Percentiles rank a stretch among this genome's conserved stretches.
Evolutionary conservation across 1,140 invertebrate species (phyloP).

Genomic region (Pteromalus puparum): DNA sequence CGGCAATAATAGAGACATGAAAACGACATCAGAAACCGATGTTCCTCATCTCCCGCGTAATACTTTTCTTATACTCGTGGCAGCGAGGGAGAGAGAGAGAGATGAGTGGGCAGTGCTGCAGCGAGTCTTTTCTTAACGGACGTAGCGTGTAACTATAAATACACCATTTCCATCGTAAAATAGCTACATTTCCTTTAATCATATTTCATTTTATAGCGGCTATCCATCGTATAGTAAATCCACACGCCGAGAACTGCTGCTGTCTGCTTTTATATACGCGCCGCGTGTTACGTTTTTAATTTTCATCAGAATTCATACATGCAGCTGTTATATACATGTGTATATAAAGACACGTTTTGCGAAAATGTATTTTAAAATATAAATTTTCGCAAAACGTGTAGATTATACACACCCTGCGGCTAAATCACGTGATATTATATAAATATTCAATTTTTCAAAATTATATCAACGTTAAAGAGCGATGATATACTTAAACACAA

Average conservation of each 20-base stretch:
- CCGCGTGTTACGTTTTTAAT: not conserved
- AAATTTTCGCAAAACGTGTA: no score
- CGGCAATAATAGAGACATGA: no score
- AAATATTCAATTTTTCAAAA: no score
- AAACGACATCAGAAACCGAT: no score
- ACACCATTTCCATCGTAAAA: not conserved
- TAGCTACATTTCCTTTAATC: not conserved
- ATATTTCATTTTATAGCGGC: not conserved
- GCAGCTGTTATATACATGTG: fast-evolving
- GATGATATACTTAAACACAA: not conserved
- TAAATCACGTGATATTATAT: no score
- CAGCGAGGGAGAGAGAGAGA: not conserved
- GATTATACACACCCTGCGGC: no score
- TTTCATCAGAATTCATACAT: not conserved
- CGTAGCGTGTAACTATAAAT: not conserved
- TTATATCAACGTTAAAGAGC: not conserved
- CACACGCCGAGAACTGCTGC: not conserved
- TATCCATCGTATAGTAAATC: not conserved
- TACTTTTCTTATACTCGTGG: not conserved
- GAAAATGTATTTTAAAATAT: no score
- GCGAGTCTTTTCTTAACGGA: not conserved
- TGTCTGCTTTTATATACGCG: no score
- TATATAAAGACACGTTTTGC: no score
- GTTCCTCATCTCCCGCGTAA: no score
- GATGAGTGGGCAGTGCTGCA: not conserved